phyloP scores from a whole-genome alignment of 2,797 vertebrate species.

The Sylvilagus floridanus region DNA sequence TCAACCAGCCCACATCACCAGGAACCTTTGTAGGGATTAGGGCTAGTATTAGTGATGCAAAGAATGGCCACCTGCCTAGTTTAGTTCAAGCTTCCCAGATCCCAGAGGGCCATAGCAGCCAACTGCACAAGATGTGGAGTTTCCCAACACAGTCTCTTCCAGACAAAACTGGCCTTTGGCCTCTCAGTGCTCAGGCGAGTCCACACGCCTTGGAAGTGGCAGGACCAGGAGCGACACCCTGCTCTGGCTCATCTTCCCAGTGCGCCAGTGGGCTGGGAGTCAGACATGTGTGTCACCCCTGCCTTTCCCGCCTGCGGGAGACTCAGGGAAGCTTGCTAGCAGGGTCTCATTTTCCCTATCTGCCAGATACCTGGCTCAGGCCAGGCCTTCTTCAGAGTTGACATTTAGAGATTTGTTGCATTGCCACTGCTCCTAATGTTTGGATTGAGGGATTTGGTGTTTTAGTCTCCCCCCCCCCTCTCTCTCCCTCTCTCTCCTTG shows the following conservation, averaged over 20 bases:
- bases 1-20: not conserved
- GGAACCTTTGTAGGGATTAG: not conserved
- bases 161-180: not conserved
- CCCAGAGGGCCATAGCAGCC: not conserved
- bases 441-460: conserved; percentile 43
- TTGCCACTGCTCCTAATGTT: conserved; percentile 51
- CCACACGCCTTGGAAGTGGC: not conserved
- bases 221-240: not conserved
- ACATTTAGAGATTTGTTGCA: conserved; percentile 39
- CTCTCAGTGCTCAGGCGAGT: not conserved
- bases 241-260: not conserved
- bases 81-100: not conserved
- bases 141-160: not conserved
- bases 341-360: conserved; percentile 2
- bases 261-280: not conserved
- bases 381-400: not conserved
- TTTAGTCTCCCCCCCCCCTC: conserved; percentile 23
- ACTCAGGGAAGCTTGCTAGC: not conserved
- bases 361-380: not conserved
- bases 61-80: not conserved
- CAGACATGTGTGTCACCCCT: not conserved
- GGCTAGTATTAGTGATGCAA: not conserved
- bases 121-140: not conserved
- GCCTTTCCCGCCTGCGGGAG: not conserved
- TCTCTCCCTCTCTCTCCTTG: no score